Conservation (phyloP, 1,140 invertebrate genomes). For the silkworm (Bombyx mori) region DNA sequence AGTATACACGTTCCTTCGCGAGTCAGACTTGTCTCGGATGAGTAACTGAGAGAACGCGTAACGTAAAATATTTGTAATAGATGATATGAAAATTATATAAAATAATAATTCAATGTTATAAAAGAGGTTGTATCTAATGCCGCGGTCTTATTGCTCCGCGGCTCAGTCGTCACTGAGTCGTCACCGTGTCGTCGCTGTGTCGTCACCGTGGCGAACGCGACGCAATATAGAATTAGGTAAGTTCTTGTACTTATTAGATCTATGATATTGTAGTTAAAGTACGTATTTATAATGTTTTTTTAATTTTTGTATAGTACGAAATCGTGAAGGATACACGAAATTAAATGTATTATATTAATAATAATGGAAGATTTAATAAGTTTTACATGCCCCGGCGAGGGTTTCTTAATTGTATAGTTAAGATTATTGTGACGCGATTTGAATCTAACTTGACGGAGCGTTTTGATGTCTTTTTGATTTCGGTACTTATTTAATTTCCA, state of each 20-base stretch:
- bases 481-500: too few relatives aligned
- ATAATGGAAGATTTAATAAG: constrained; percentile 45
- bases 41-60: constrained; percentile 41
- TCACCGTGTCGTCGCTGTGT: not conserved
- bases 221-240: constrained; percentile 61
- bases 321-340: constrained; percentile 34
- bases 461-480: too few relatives aligned
- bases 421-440: not conserved
- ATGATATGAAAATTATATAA: constrained; percentile 52
- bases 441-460: not conserved
- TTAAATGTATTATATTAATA: constrained; percentile 50
- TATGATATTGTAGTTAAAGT: constrained; percentile 56
- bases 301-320: constrained; percentile 68
- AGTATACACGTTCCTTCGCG: too few relatives aligned
- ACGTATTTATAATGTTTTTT: constrained; percentile 54
- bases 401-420: constrained; percentile 55
- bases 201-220: constrained; percentile 39
- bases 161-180: constrained; percentile 14
- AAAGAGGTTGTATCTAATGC: constrained; percentile 66
- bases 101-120: constrained; percentile 58
- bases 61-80: constrained; percentile 38
- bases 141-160: constrained; percentile 15
- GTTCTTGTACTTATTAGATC: constrained; percentile 64
- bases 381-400: constrained; percentile 31
- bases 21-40: constrained; percentile 16